These are phyloP conservation scores for Drosophila rufa DNA, from an alignment of 1,140 invertebrate genomes.

Conservation along the genomic window DNA sequence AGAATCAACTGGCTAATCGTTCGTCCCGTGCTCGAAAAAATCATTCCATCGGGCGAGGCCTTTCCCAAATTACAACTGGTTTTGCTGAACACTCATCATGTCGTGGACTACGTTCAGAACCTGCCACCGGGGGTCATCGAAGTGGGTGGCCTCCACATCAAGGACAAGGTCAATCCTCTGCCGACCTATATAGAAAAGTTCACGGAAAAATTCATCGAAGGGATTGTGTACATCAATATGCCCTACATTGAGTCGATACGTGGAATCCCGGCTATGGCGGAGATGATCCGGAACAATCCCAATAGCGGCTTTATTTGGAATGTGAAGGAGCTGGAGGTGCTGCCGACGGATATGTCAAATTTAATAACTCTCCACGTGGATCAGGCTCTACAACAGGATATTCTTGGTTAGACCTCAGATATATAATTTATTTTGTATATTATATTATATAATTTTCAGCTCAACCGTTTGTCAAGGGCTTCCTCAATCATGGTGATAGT, in stretches of 20 bases:
- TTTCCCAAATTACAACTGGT: slow-evolving; percentile 63
- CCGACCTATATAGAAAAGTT: slow-evolving; percentile 43
- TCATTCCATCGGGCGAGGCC: not conserved
- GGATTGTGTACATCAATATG: slow-evolving; percentile 76
- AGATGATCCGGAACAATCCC: slow-evolving; percentile 41
- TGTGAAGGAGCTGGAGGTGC: slow-evolving; percentile 11
- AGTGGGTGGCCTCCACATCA: slow-evolving; percentile 86
- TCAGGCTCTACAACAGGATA: slow-evolving; percentile 70
- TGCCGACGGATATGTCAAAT: slow-evolving; percentile 25
- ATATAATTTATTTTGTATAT: too few species aligned
- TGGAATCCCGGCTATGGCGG: slow-evolving; percentile 14
- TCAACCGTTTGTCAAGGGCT: slow-evolving; percentile 85
- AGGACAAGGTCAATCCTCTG: slow-evolving; percentile 53
- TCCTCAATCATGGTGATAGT: slow-evolving; percentile 88
- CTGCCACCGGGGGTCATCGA: slow-evolving; percentile 86
- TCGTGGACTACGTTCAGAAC: slow-evolving; percentile 84
- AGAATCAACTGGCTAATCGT: slow-evolving; percentile 35
- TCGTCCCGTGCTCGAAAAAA: slow-evolving; percentile 9
- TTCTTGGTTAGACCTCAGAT: slow-evolving; percentile 37
- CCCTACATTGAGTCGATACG: slow-evolving; percentile 42
- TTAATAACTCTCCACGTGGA: slow-evolving; percentile 22
- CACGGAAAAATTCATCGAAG: slow-evolving; percentile 58
- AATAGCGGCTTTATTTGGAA: slow-evolving; percentile 82
- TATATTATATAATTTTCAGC: slow-evolving; percentile 66
- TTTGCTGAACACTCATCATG: slow-evolving; percentile 85